Evolutionary conservation across 1,140 invertebrate genomes (phyloP).

Genomic region (Dreissena polymorpha): DNA sequence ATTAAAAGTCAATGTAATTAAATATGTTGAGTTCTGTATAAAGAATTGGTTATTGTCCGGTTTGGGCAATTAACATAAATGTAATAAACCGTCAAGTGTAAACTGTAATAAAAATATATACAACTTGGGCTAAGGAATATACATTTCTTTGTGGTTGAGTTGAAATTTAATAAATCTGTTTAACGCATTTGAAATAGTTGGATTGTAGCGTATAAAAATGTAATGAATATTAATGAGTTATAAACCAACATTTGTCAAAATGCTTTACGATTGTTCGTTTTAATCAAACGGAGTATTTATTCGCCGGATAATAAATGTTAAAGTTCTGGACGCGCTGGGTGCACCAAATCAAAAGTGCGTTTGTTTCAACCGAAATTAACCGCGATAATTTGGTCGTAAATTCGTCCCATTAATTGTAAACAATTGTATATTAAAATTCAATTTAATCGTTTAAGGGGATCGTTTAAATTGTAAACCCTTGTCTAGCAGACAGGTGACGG

Average conservation of each 20-base stretch:
- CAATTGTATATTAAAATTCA: conserved; percentile 8
- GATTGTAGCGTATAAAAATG: conserved; percentile 25
- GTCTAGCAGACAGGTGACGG: too few species aligned
- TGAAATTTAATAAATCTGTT: conserved; percentile 50
- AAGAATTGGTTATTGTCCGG: conserved; percentile 38
- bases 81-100: conserved; percentile 47
- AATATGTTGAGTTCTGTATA: conserved; percentile 27
- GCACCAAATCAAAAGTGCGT: conserved; percentile 2
- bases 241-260: conserved; percentile 49
- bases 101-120: conserved; percentile 49
- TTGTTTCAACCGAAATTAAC: background rate
- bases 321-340: background rate
- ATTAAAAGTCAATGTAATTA: conserved; percentile 52
- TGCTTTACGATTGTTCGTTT: conserved; percentile 32
- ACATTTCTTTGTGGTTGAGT: conserved; percentile 48
- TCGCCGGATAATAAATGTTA: background rate
- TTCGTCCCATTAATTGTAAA: conserved; percentile 1
- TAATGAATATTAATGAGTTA: conserved; percentile 54
- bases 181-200: conserved; percentile 39
- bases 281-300: conserved; percentile 10
- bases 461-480: too few species aligned
- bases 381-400: conserved; percentile 5
- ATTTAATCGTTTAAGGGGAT: too few species aligned
- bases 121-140: conserved; percentile 36
- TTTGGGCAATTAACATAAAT: conserved; percentile 45